Percentiles rank a stretch among this genome's conserved stretches.
Evolutionary conservation across 2,888 invertebrate species (phyloP).

Genomic region (Cylindroiulus punctatus): DNA sequence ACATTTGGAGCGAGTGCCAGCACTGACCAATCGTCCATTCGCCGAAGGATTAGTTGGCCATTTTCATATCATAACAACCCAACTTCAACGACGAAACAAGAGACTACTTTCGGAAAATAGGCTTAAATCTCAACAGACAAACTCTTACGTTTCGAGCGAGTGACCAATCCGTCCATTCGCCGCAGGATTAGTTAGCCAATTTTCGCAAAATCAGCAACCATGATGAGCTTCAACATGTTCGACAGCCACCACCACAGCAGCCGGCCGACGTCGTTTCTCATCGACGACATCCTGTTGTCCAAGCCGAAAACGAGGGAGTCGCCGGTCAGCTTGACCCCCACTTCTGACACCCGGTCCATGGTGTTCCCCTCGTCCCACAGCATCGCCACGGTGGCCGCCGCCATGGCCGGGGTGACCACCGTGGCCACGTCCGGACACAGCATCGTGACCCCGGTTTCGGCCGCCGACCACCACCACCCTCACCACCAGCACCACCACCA

Average conservation of each 20-base stretch:
- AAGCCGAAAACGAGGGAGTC: constrained; percentile 39
- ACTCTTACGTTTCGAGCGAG: too few relatives aligned
- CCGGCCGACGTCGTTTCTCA: constrained; percentile 47
- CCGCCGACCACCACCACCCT: not conserved
- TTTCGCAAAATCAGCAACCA: not conserved
- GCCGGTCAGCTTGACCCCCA: not conserved
- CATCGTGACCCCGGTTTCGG: constrained; percentile 20
- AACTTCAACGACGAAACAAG: too few relatives aligned
- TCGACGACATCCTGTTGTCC: constrained; percentile 44
- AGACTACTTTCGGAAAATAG: too few relatives aligned
- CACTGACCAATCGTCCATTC: too few relatives aligned
- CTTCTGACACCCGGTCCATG: not conserved
- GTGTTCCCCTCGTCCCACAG: constrained; percentile 28
- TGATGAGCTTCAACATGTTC: constrained; percentile 51
- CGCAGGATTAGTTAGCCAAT: too few relatives aligned
- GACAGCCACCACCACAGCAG: not conserved
- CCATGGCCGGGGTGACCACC: constrained; percentile 20
- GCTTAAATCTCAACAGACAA: too few relatives aligned
- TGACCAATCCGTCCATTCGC: too few relatives aligned
- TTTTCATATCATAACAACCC: too few relatives aligned
- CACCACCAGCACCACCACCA: constrained; percentile 36
- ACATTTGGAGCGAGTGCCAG: too few relatives aligned
- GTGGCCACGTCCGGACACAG: not conserved
- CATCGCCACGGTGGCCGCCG: not conserved
- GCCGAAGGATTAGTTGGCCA: too few relatives aligned